Conservation (phyloP, 2,888 invertebrate genomes). For the Aleiodes testaceus region DNA sequence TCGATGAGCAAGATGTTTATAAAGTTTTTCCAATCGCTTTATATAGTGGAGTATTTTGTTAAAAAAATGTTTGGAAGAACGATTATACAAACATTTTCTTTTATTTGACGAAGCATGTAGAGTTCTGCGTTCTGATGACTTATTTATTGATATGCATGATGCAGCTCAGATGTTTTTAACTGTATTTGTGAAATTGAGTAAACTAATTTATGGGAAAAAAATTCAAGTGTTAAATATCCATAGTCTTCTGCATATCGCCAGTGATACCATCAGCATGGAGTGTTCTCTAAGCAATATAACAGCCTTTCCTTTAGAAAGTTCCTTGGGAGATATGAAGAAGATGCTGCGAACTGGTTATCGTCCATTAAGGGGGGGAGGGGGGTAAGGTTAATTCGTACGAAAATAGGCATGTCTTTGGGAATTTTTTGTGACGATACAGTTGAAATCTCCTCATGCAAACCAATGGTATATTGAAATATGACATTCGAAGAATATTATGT, state of each 20-base stretch:
- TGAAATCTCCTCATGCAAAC: too few species aligned
- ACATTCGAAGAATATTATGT: too few species aligned
- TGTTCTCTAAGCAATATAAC: constrained; percentile 2
- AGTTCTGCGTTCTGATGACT: too few species aligned
- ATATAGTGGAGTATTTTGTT: not conserved
- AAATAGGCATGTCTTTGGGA: too few species aligned
- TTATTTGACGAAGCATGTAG: constrained; percentile 12
- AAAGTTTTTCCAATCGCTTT: constrained; percentile 8
- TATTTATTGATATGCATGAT: not conserved
- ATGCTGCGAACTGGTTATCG: not conserved
- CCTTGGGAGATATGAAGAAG: not conserved
- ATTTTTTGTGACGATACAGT: too few species aligned
- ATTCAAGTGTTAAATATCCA: not conserved
- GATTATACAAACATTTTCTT: constrained; percentile 17
- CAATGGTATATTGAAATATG: too few species aligned
- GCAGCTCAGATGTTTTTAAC: not conserved
- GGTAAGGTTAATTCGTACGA: too few species aligned
- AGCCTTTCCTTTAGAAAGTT: constrained; percentile 13
- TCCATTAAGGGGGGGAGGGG: too few species aligned
- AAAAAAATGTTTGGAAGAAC: constrained; percentile 14
- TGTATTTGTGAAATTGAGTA: not conserved
- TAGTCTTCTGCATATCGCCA: not conserved
- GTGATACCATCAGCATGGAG: not conserved
- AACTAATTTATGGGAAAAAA: not conserved
- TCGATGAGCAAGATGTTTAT: not conserved